Evolutionary conservation across 2,888 invertebrate species (phyloP).

Genomic region (Parnassius mnemosyne): DNA sequence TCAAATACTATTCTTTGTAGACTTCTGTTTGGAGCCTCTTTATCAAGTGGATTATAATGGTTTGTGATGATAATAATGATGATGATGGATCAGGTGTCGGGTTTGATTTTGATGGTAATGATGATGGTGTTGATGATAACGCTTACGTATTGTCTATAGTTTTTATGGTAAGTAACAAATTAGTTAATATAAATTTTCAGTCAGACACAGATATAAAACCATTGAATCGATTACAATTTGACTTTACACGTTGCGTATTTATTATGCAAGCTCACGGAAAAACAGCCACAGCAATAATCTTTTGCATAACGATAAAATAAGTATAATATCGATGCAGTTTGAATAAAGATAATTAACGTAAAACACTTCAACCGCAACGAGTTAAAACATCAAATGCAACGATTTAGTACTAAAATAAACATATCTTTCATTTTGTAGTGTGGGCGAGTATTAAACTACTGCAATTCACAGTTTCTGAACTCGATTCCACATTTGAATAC

Average conservation of each 20-base stretch:
- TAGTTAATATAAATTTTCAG: no score
- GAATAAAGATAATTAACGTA: constrained; percentile 4
- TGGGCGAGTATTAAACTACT: not conserved
- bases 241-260: not conserved
- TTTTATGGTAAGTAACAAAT: no score
- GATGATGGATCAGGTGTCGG: no score
- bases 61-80: no score
- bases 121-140: no score
- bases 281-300: not conserved
- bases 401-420: constrained; percentile 10
- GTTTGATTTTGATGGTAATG: no score
- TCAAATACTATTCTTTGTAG: no score
- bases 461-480: constrained; percentile 1
- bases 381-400: constrained; percentile 1
- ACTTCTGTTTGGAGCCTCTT: no score
- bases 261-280: not conserved
- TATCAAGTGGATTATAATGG: no score
- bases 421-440: constrained; percentile 3
- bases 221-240: not conserved
- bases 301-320: constrained; percentile 5
- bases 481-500: constrained; percentile 1
- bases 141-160: no score
- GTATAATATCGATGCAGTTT: constrained; percentile 5
- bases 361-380: not conserved
- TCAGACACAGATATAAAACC: not conserved